Evolutionary conservation across 2,113 vertebrate species (phyloP).

Genomic region (Tichodroma muraria): DNA sequence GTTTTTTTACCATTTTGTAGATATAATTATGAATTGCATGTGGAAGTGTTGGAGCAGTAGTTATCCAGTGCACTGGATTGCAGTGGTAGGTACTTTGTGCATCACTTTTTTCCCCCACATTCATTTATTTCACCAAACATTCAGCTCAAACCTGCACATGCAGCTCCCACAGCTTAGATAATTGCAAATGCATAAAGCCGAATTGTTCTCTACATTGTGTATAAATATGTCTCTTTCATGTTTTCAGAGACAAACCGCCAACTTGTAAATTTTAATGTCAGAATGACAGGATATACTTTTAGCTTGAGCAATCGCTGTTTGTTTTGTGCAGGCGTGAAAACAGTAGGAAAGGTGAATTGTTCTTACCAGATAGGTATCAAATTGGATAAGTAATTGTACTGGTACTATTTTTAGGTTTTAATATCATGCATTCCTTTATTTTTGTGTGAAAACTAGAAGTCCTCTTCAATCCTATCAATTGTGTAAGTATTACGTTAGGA

Average conservation of each 20-base stretch:
- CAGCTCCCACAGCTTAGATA: neutral
- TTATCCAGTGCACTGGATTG: neutral
- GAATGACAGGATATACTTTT: neutral
- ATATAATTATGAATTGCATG: neutral
- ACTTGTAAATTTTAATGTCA: neutral
- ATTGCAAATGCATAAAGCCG: neutral
- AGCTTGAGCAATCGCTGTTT: neutral
- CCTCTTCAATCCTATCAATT: neutral
- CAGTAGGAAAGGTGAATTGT: neutral
- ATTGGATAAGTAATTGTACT: neutral
- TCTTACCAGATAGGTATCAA: neutral
- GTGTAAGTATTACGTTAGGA: neutral
- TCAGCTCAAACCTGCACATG: neutral
- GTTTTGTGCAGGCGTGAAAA: neutral
- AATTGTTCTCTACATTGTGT: neutral
- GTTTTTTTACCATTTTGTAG: neutral
- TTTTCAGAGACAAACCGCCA: neutral
- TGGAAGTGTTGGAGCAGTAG: neutral
- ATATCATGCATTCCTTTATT: neutral
- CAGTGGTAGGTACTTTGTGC: neutral
- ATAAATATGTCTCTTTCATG: neutral
- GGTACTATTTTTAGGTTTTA: neutral
- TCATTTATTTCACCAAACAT: neutral
- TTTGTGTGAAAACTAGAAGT: neutral
- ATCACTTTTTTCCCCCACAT: neutral